A percentile compares a stretch with the other conserved stretches of the same genome.
Conservation (phyloP, 2,113 vertebrate species). For the Garra rufa region DNA sequence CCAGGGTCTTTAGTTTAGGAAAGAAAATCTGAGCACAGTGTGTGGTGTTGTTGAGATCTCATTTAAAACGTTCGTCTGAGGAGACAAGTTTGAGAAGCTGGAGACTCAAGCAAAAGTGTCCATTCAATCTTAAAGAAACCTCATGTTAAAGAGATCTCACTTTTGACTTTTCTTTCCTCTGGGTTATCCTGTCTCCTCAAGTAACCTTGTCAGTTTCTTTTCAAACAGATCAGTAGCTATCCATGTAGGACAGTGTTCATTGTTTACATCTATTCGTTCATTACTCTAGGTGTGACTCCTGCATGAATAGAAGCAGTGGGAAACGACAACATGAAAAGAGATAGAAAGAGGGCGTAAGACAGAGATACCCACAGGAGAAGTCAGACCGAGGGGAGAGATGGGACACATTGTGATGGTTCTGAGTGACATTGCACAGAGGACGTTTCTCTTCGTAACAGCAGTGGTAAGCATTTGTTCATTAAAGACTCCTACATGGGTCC, state of each 20-base stretch:
- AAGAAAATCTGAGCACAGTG: too few relatives aligned
- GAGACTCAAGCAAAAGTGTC: too few relatives aligned
- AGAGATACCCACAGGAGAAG: conserved; percentile 28
- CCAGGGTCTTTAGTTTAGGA: too few relatives aligned
- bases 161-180: too few relatives aligned
- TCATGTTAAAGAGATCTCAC: too few relatives aligned
- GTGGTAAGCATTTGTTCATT: conserved; percentile 67
- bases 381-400: conserved; percentile 50
- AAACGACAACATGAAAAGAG: conserved; percentile 5
- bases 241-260: neutral
- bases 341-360: neutral
- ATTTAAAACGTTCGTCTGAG: too few relatives aligned
- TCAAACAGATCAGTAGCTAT: neutral
- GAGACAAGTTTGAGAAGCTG: too few relatives aligned
- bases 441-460: conserved; percentile 54
- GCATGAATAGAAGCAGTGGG: conserved; percentile 4
- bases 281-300: neutral
- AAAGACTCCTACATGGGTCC: conserved; percentile 65
- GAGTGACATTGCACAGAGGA: conserved; percentile 62
- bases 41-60: too few relatives aligned
- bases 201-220: conserved; percentile 36
- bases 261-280: conserved; percentile 31
- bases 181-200: neutral
- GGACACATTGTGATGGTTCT: conserved; percentile 63
- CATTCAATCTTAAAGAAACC: too few relatives aligned